These are phyloP conservation scores for Cosmopolites sordidus DNA, from an alignment of 2,888 invertebrate genomes.

Conservation along the genomic window DNA sequence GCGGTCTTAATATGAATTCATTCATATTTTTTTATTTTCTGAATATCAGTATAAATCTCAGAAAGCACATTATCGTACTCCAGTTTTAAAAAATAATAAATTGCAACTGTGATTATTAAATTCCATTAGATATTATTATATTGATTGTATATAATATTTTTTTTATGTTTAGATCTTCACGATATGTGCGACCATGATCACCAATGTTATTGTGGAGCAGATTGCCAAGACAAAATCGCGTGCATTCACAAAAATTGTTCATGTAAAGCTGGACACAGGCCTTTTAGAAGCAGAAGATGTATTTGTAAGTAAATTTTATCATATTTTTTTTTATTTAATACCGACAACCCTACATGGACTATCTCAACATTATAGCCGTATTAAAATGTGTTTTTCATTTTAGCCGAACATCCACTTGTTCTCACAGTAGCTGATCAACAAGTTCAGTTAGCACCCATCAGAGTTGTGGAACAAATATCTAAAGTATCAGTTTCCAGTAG, in stretches of 20 bases:
- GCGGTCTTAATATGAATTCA: too few relatives aligned
- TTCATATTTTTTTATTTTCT: too few relatives aligned
- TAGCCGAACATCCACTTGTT: conserved; percentile 19
- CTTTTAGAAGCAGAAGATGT: conserved; percentile 36
- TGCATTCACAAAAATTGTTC: conserved; percentile 38
- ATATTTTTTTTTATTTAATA: too few relatives aligned
- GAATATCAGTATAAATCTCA: too few relatives aligned
- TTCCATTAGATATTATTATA: too few relatives aligned
- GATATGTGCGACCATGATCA: conserved; percentile 38
- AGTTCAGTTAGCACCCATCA: conserved; percentile 6
- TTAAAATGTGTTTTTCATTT: background rate
- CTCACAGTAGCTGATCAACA: conserved; percentile 19
- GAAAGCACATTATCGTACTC: too few relatives aligned
- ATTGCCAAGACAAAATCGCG: conserved; percentile 39
- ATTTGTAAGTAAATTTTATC: conserved; percentile 30
- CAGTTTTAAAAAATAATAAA: too few relatives aligned
- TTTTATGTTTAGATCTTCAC: conserved; percentile 35
- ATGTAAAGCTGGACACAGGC: conserved; percentile 37
- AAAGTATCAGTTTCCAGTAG: background rate
- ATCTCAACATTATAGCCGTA: too few relatives aligned
- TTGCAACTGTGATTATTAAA: too few relatives aligned
- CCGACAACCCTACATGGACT: too few relatives aligned
- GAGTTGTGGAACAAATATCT: background rate
- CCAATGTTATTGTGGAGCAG: conserved; percentile 42
- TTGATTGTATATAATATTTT: too few relatives aligned